Conservation (phyloP, 2,888 invertebrate genomes). For the Hecatera dysodea region DNA sequence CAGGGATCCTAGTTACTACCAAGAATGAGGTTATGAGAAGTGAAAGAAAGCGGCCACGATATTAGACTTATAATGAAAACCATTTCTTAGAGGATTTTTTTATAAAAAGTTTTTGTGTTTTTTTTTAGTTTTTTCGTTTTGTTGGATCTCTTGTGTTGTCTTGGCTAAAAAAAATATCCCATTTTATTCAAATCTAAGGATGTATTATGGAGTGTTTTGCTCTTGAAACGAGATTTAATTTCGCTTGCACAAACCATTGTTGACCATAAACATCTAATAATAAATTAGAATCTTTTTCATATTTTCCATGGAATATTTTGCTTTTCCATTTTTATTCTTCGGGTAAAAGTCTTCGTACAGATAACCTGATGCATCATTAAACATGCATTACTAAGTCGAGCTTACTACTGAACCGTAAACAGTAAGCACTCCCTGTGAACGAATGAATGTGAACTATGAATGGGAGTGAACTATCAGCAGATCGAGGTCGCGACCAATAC, state of each 20-base stretch:
- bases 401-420: not conserved
- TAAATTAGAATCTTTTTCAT: no score
- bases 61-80: slow-evolving; percentile 64
- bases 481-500: slow-evolving; percentile 54
- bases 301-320: no score
- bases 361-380: slow-evolving; percentile 3
- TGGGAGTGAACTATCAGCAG: slow-evolving; percentile 47
- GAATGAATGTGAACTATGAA: slow-evolving; percentile 45
- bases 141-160: slow-evolving; percentile 6
- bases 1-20: slow-evolving; percentile 28
- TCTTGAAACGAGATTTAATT: not conserved
- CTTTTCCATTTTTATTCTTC: no score
- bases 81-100: slow-evolving; percentile 56
- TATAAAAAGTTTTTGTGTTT: slow-evolving; percentile 53
- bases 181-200: slow-evolving; percentile 10
- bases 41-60: slow-evolving; percentile 55
- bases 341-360: not conserved
- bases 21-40: slow-evolving; percentile 59
- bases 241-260: not conserved
- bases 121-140: slow-evolving; percentile 31
- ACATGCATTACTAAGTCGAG: not conserved
- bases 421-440: slow-evolving; percentile 14
- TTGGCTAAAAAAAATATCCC: not conserved
- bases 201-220: not conserved
- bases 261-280: no score